Conservation (phyloP, 37 sponge, comb jelly and placozoan genomes). For the Corticium candelabrum region DNA sequence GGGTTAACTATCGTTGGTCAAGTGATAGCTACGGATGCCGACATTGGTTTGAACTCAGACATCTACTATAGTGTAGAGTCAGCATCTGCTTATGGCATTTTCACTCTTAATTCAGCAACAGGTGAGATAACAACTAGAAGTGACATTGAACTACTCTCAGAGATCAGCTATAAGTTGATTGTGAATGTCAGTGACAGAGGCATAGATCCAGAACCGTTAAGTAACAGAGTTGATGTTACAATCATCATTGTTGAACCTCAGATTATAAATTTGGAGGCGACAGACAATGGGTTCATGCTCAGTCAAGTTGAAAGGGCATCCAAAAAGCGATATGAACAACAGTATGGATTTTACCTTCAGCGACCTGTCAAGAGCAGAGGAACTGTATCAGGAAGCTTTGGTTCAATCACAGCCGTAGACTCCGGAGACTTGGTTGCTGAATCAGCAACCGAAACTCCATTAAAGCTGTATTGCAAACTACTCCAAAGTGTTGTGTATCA, state of each 20-base stretch:
- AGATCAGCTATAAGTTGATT: not conserved
- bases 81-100: not conserved
- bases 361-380: not conserved
- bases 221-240: not conserved
- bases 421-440: not conserved
- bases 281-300: not conserved
- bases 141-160: no score
- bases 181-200: not conserved
- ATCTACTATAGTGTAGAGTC: constrained; percentile 13
- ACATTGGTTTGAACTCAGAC: constrained; percentile 38
- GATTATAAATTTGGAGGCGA: not conserved
- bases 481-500: not conserved
- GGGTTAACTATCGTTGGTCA: constrained; percentile 15
- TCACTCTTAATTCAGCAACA: not conserved
- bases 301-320: not conserved
- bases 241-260: not conserved
- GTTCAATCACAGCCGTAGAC: not conserved
- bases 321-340: not conserved
- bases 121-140: not conserved
- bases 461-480: not conserved
- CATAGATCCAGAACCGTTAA: not conserved
- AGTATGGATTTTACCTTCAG: not conserved
- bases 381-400: not conserved
- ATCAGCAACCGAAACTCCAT: not conserved
- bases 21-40: constrained; percentile 42